phyloP scores from a whole-genome alignment of 2,113 vertebrate genomes.

The Atherinomorus stipes region DNA sequence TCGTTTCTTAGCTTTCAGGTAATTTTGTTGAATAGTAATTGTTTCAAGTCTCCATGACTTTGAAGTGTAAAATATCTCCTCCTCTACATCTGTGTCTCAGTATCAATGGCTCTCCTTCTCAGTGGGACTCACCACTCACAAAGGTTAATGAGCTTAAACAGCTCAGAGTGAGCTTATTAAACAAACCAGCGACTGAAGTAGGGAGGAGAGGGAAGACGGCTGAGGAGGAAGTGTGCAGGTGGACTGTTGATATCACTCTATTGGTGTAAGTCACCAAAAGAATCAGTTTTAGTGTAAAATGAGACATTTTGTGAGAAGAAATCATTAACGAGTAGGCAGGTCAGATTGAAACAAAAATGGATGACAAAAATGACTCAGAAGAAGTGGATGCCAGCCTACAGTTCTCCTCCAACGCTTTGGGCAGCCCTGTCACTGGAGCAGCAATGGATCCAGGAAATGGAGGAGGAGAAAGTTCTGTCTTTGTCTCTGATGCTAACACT shows the following conservation, averaged over 20 bases:
- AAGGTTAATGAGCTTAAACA: slow-evolving; percentile 92
- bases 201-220: slow-evolving; percentile 38
- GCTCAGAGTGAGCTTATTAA: slow-evolving; percentile 92
- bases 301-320: slow-evolving; percentile 2
- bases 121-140: slow-evolving; percentile 80
- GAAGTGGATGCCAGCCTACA: slow-evolving; percentile 17
- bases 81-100: slow-evolving; percentile 51
- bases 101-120: slow-evolving; percentile 71
- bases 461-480: slow-evolving; percentile 11
- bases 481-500: background rate
- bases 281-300: background rate
- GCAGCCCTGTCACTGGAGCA: slow-evolving; percentile 3
- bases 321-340: slow-evolving; percentile 39
- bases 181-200: slow-evolving; percentile 70
- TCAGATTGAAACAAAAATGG: slow-evolving; percentile 19
- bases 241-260: slow-evolving; percentile 28
- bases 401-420: slow-evolving; percentile 29
- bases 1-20: background rate
- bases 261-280: slow-evolving; percentile 3
- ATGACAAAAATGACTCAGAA: slow-evolving; percentile 58
- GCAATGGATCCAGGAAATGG: slow-evolving; percentile 8
- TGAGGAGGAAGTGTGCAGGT: slow-evolving; percentile 36
- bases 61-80: slow-evolving; percentile 44
- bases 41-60: slow-evolving; percentile 33
- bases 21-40: slow-evolving; percentile 38